Conservation (phyloP, 2,888 invertebrate species). For the Habroteleia sp. region DNA sequence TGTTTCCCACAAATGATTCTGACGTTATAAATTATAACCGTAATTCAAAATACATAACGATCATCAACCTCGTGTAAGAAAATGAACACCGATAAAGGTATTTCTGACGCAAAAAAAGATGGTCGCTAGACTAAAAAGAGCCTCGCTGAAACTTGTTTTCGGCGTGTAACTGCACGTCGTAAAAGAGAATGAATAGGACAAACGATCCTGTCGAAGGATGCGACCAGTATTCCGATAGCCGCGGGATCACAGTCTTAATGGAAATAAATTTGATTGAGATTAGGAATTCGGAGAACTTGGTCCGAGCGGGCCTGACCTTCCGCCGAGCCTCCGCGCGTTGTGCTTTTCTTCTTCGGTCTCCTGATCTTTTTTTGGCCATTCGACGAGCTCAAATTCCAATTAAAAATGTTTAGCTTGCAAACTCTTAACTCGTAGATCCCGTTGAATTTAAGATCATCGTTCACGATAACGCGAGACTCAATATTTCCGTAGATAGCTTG, state of each 20-base stretch:
- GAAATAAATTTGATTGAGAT: slow-evolving; percentile 80
- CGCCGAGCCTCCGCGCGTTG: slow-evolving; percentile 61
- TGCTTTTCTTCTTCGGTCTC: slow-evolving; percentile 21
- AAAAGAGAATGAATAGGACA: slow-evolving; percentile 62
- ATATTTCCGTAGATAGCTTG: slow-evolving; percentile 49
- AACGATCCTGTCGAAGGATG: slow-evolving; percentile 63
- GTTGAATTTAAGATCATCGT: slow-evolving; percentile 59
- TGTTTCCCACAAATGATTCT: too few relatives aligned
- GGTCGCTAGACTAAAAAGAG: not conserved
- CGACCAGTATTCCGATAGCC: slow-evolving; percentile 65
- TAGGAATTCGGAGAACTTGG: slow-evolving; percentile 77
- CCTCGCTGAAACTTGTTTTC: slow-evolving; percentile 30
- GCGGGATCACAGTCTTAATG: slow-evolving; percentile 70
- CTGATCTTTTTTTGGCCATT: slow-evolving; percentile 43
- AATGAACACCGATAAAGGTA: slow-evolving; percentile 32
- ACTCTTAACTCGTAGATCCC: slow-evolving; percentile 46
- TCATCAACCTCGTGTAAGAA: slow-evolving; percentile 37
- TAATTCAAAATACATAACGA: slow-evolving; percentile 16
- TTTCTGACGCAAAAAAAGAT: slow-evolving; percentile 4
- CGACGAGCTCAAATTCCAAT: slow-evolving; percentile 71
- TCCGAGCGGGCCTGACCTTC: slow-evolving; percentile 71
- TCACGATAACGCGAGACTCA: slow-evolving; percentile 52
- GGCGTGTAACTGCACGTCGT: slow-evolving; percentile 52
- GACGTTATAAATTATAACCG: too few relatives aligned
- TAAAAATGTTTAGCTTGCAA: slow-evolving; percentile 68